A percentile compares a stretch with the other conserved stretches of the same genome.
phyloP scores from a whole-genome alignment of 2,797 vertebrate species.

The Mallotus villosus region DNA sequence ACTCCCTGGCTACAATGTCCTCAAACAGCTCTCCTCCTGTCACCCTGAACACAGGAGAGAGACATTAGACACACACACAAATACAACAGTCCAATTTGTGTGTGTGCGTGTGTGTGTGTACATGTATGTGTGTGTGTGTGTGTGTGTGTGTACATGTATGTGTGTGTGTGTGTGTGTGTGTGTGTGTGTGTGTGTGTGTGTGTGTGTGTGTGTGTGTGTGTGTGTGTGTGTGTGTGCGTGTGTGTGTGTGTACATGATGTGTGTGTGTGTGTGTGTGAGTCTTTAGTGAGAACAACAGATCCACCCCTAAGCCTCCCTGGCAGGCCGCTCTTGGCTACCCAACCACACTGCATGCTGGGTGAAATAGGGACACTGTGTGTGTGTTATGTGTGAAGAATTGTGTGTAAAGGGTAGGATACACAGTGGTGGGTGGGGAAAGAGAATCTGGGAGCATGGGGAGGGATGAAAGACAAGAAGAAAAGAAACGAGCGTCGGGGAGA shows the following conservation, averaged over 20 bases:
- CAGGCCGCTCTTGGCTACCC: not conserved
- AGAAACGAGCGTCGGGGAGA: not conserved
- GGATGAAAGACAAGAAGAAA: not conserved
- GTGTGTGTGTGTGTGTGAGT: constrained; percentile 1
- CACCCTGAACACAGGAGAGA: constrained; percentile 56
- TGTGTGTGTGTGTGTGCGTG: not conserved
- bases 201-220: not conserved
- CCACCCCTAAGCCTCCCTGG: too few relatives aligned
- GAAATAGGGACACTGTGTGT: not conserved
- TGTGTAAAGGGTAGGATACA: not conserved
- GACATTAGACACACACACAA: constrained; percentile 11
- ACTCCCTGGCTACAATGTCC: constrained; percentile 97
- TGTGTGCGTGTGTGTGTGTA: not conserved
- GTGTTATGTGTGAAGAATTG: constrained; percentile 7
- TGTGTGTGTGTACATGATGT: not conserved
- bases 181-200: not conserved
- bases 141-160: not conserved
- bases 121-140: not conserved
- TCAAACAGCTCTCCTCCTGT: constrained; percentile 97
- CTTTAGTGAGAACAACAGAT: not conserved
- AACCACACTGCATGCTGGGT: not conserved
- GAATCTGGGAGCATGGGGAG: not conserved
- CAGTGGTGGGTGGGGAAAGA: not conserved
- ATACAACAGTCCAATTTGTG: not conserved
- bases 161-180: not conserved